Percentiles rank a stretch among this genome's conserved stretches.
Conservation (phyloP, 2,113 vertebrate genomes). For the Carollia perspicillata region DNA sequence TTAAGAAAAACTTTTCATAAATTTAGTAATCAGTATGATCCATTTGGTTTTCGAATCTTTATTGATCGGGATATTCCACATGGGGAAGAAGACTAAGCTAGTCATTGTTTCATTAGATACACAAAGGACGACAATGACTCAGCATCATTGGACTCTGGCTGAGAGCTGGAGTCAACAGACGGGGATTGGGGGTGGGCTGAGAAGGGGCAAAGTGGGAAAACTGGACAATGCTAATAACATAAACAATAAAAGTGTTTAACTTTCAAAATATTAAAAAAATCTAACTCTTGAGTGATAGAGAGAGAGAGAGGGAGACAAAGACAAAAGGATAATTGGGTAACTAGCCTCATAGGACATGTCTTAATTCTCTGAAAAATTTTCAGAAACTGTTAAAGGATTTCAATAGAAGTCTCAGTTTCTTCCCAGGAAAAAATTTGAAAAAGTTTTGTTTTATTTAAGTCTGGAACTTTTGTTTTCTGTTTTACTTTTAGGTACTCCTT, state of each 20-base stretch:
- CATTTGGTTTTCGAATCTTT: background rate
- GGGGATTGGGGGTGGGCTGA: too few relatives aligned
- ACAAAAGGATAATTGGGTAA: background rate
- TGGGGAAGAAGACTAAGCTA: too few relatives aligned
- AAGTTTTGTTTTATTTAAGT: background rate
- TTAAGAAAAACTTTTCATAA: background rate
- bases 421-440: background rate
- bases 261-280: too few relatives aligned
- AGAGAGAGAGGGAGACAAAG: too few relatives aligned
- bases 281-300: too few relatives aligned
- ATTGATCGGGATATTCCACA: too few relatives aligned
- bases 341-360: background rate
- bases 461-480: background rate
- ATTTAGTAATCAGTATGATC: background rate
- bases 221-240: too few relatives aligned
- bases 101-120: background rate
- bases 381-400: background rate
- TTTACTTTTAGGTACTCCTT: background rate
- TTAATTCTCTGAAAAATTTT: background rate
- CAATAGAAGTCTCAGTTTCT: background rate
- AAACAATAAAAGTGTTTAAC: too few relatives aligned
- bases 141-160: too few relatives aligned
- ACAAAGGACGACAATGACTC: background rate
- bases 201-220: too few relatives aligned
- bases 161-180: too few relatives aligned